Evolutionary conservation across 35 echinoderm and acorn worm species (phyloP).

Genomic region (Holothuria glaberrima): DNA sequence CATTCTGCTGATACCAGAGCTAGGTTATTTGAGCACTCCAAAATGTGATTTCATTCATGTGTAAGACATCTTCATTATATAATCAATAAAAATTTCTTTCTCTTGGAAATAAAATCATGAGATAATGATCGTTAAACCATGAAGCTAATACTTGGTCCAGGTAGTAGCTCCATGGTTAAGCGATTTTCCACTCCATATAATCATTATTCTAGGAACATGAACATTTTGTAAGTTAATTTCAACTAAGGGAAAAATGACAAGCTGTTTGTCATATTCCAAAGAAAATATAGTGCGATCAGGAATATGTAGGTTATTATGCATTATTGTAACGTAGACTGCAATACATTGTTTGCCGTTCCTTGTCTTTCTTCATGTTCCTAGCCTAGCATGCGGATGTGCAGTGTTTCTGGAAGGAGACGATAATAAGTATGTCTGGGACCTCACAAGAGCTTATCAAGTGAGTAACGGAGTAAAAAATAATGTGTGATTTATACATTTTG

Average conservation of each 20-base stretch:
- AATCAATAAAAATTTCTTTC: too few relatives aligned
- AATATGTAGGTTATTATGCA: not conserved
- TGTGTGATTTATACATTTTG: too few relatives aligned
- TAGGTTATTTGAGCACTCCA: conserved; percentile 26
- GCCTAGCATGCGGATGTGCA: conserved; percentile 14
- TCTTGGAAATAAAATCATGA: too few relatives aligned
- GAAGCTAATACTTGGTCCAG: too few relatives aligned
- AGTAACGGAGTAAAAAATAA: not conserved
- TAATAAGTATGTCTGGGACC: conserved; percentile 1
- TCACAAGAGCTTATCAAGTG: conserved; percentile 26
- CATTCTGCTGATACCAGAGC: conserved; percentile 30
- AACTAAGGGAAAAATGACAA: not conserved
- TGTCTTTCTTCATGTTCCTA: not conserved
- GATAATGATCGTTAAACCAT: too few relatives aligned
- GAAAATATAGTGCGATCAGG: not conserved
- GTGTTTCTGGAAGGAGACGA: conserved; percentile 39
- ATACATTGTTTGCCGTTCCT: not conserved
- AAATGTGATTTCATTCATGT: conserved; percentile 43
- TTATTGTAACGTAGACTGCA: not conserved
- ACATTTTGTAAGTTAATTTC: too few relatives aligned
- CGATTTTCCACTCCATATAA: too few relatives aligned
- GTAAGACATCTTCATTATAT: not conserved
- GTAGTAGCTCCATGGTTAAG: too few relatives aligned
- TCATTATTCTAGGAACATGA: too few relatives aligned
- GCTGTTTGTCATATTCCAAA: not conserved